Base-by-base conservation (phyloP, 2,113 vertebrate species). In the Osmerus eperlanus region DNA sequence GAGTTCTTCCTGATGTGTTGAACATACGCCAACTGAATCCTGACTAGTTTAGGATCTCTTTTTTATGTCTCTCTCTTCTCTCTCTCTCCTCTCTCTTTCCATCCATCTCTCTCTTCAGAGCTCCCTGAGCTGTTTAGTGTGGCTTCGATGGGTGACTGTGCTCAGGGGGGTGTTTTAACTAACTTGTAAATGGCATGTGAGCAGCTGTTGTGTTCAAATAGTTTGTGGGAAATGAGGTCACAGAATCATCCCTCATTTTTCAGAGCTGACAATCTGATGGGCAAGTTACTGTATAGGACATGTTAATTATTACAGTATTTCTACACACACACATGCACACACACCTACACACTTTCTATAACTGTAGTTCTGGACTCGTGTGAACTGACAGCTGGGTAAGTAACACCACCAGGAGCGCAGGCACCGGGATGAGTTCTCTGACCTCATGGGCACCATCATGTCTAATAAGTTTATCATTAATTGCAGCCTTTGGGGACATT, bases 381-480 rank as follows among this genome's bases (percentile, higher is more conserved):
- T 83, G 70, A 81, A 83, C 75, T 84, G 87, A 87, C 86, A 89
- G 86, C 75, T 77, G 78, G 74, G 85, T 89, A 87, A 87, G 84
- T 80, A 83, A 88, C 78, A 86, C 68, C 81, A 89, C 79, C 72
- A 86, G 83, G 56, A 86, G 81, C 69, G 7, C 76, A 76, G 77
- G 80, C 84, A 81, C 75, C 70, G 70, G 79, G 76, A 83, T 78
- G 81, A 86, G 83, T 87, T 85, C 83, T 47, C 80, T 86, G 85
- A 86, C 87, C 91, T 90, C 87, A 81, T 77, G 86, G 89, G 91
- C 76, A 83, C 78, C 86, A 88, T 91, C 85, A 86, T 66, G 76
- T 90, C 88, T 91, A 89, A 92, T 89, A 91, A 82, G 79, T 90
- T 90, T 90, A 91, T 89, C 87, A 86, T 92, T 91, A 92, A 92